phyloP scores from a whole-genome alignment of 2,113 vertebrate genomes.

The Xiphias gladius region DNA sequence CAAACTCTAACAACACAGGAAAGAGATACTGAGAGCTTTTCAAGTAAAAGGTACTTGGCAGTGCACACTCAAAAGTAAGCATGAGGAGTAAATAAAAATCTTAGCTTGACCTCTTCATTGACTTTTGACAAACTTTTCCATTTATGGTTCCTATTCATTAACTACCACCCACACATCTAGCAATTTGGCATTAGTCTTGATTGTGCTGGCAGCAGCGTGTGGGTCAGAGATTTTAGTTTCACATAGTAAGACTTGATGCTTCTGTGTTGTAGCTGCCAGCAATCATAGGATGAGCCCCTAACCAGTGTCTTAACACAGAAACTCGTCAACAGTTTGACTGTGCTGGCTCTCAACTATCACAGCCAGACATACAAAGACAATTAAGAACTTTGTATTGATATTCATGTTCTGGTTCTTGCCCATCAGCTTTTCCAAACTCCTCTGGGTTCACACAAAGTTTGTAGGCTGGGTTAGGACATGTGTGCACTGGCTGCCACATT shows the following conservation, averaged over 20 bases:
- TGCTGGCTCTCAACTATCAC: neutral
- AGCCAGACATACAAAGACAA: slow-evolving; percentile 7
- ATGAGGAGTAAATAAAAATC: slow-evolving; percentile 25
- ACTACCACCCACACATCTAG: slow-evolving; percentile 48
- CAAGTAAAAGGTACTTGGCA: slow-evolving; percentile 12
- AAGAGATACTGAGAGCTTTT: slow-evolving; percentile 34
- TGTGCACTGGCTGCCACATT: slow-evolving; percentile 64
- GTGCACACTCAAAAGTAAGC: slow-evolving; percentile 5
- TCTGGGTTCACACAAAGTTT: slow-evolving; percentile 62
- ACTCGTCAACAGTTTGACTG: slow-evolving; percentile 2
- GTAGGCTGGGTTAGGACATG: slow-evolving; percentile 25
- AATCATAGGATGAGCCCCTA: slow-evolving; percentile 24
- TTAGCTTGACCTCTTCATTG: slow-evolving; percentile 5
- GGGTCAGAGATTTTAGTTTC: slow-evolving; percentile 57
- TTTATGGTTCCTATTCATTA: slow-evolving; percentile 47
- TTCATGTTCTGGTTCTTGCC: slow-evolving; percentile 25
- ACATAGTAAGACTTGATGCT: slow-evolving; percentile 70
- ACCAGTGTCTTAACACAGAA: slow-evolving; percentile 29
- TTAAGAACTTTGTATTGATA: slow-evolving; percentile 16
- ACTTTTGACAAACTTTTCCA: slow-evolving; percentile 53
- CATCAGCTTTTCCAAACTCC: slow-evolving; percentile 41
- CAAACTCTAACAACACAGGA: neutral
- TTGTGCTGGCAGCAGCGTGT: slow-evolving; percentile 45
- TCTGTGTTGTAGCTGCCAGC: slow-evolving; percentile 41
- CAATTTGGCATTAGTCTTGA: slow-evolving; percentile 34